These are phyloP conservation scores for Hylyphantes graminicola DNA, from an alignment of 1,140 invertebrate species.

Conservation along the genomic window DNA sequence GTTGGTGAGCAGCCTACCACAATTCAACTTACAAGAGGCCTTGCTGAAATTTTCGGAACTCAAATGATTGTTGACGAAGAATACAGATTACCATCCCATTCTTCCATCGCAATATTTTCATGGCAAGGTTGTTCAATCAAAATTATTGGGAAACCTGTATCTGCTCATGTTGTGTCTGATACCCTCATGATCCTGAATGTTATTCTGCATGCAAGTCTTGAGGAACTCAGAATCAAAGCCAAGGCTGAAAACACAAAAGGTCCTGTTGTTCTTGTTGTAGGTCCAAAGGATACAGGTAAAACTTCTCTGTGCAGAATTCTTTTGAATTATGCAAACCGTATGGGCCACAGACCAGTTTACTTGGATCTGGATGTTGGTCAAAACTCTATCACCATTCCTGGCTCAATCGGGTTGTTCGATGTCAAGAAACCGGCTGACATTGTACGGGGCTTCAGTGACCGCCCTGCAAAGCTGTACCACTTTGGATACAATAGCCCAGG, in stretches of 20 bases:
- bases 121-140: slow-evolving; percentile 92
- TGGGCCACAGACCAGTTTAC: slow-evolving; percentile 83
- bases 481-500: slow-evolving; percentile 87
- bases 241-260: slow-evolving; percentile 75
- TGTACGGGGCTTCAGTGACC: slow-evolving; percentile 91
- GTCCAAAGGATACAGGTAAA: slow-evolving; percentile 95
- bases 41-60: slow-evolving; percentile 96
- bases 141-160: slow-evolving; percentile 84
- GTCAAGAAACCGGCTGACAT: slow-evolving; percentile 91
- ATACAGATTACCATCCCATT: slow-evolving; percentile 82
- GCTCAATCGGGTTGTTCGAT: slow-evolving; percentile 86
- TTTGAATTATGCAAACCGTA: slow-evolving; percentile 91
- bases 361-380: slow-evolving; percentile 98
- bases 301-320: slow-evolving; percentile 89
- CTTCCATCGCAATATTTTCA: slow-evolving; percentile 87
- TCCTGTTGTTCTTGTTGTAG: slow-evolving; percentile 73
- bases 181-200: slow-evolving; percentile 95
- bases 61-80: slow-evolving; percentile 92
- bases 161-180: slow-evolving; percentile 91
- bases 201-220: slow-evolving; percentile 93
- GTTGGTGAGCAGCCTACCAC: slow-evolving; percentile 78
- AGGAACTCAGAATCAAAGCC: slow-evolving; percentile 82
- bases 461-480: slow-evolving; percentile 91
- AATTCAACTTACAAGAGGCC: slow-evolving; percentile 82
- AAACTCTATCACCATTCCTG: slow-evolving; percentile 90